Conservation (phyloP, 2,888 invertebrate genomes). For the Sialis fuliginosa region DNA sequence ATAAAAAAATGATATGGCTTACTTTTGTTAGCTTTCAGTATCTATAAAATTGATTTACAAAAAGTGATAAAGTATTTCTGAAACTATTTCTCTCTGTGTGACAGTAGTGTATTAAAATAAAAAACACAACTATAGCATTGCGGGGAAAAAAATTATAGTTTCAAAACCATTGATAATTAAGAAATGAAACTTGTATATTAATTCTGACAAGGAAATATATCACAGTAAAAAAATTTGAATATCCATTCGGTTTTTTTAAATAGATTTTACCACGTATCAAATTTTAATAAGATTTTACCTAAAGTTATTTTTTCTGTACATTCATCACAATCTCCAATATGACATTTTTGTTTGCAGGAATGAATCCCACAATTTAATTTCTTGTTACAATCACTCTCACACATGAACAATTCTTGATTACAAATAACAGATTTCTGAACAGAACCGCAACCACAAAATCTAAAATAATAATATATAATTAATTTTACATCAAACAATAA, state of each 20-base stretch:
- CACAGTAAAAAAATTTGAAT: not conserved
- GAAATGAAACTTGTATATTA: not conserved
- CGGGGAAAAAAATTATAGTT: too few species aligned
- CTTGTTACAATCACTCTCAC: slow-evolving; percentile 56
- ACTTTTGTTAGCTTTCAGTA: too few species aligned
- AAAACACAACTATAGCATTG: too few species aligned
- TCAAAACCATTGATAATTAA: too few species aligned
- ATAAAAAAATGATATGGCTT: not conserved
- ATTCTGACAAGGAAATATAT: not conserved
- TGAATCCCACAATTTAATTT: slow-evolving; percentile 62
- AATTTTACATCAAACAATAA: not conserved
- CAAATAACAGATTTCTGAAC: slow-evolving; percentile 52
- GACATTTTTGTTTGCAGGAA: slow-evolving; percentile 54
- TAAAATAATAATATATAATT: slow-evolving; percentile 13
- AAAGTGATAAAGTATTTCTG: too few species aligned
- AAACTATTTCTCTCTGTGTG: too few species aligned
- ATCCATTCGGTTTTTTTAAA: not conserved
- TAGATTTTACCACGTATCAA: not conserved
- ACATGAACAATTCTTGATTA: slow-evolving; percentile 53
- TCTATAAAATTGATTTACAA: too few species aligned
- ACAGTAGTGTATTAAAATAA: too few species aligned
- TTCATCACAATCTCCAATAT: slow-evolving; percentile 54
- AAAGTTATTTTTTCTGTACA: slow-evolving; percentile 52
- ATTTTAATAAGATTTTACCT: slow-evolving; percentile 23
- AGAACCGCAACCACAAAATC: slow-evolving; percentile 63